Percentiles rank a stretch among this genome's conserved stretches.
Conservation (phyloP, 2,113 vertebrate species). For the Gasterosteus nipponicus region DNA sequence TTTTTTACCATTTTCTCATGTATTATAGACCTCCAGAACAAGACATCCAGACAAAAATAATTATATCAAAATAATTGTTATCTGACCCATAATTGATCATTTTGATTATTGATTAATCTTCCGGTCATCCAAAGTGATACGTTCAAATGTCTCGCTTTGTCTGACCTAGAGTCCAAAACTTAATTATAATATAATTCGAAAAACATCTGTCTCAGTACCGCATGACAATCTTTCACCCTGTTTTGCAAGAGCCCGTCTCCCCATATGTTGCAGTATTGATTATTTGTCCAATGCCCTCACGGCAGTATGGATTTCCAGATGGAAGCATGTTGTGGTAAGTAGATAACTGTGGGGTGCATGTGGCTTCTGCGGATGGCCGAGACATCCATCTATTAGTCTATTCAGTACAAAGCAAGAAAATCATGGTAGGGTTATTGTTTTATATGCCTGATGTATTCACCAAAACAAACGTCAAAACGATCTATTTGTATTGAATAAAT, state of each 20-base stretch:
- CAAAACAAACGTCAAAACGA: slow-evolving; percentile 12
- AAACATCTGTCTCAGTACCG: neutral
- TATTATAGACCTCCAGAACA: neutral
- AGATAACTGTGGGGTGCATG: slow-evolving; percentile 6
- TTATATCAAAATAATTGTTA: neutral
- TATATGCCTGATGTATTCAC: slow-evolving; percentile 9
- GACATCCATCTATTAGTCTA: neutral
- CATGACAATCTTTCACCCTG: slow-evolving; percentile 16
- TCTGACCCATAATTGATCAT: neutral
- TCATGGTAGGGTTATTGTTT: neutral
- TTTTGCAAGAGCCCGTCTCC: neutral
- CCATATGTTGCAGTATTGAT: slow-evolving; percentile 43
- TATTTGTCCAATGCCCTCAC: slow-evolving; percentile 29
- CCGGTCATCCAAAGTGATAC: neutral
- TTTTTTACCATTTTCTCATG: neutral
- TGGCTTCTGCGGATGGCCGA: neutral
- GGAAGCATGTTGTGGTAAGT: slow-evolving; percentile 32
- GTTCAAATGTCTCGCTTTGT: neutral
- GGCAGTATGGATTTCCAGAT: slow-evolving; percentile 33
- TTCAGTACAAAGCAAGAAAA: neutral
- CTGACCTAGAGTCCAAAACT: neutral
- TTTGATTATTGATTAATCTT: neutral
- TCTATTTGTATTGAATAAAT: slow-evolving; percentile 17
- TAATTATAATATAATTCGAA: neutral
- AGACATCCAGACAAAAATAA: neutral